These are phyloP conservation scores for Istiophorus platypterus DNA, from an alignment of 2,113 vertebrate genomes.

Conservation along the genomic window DNA sequence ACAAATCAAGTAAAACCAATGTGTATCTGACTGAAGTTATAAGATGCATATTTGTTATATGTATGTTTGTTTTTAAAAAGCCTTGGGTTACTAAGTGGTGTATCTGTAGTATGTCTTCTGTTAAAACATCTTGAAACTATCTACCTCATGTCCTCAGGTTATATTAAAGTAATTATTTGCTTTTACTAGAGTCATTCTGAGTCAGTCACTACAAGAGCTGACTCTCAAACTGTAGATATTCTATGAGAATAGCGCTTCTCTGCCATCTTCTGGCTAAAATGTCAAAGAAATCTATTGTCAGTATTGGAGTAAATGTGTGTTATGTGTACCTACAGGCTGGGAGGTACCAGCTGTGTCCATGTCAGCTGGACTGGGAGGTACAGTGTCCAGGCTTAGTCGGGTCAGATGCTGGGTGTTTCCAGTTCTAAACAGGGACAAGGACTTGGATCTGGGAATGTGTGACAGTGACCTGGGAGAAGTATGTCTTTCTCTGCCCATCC, in stretches of 20 bases:
- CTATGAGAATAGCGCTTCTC: too few relatives aligned
- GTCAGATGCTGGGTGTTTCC: constrained; percentile 42
- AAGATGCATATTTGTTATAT: too few relatives aligned
- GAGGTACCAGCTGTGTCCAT: background rate
- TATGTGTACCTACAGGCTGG: constrained; percentile 26
- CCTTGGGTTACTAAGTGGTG: background rate
- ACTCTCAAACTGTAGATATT: background rate
- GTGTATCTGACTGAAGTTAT: too few relatives aligned
- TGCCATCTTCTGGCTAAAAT: constrained; percentile 51
- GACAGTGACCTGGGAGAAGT: background rate
- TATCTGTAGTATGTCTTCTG: background rate
- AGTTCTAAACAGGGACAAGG: constrained; percentile 65
- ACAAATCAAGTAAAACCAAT: too few relatives aligned
- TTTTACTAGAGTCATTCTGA: background rate
- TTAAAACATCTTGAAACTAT: background rate
- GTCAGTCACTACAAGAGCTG: background rate
- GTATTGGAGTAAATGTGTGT: background rate
- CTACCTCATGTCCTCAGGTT: background rate
- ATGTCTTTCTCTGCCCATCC: background rate
- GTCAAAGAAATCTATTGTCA: background rate
- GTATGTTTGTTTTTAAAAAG: too few relatives aligned
- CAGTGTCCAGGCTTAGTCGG: constrained; percentile 48
- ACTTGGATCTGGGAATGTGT: constrained; percentile 36
- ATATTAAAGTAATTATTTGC: background rate
- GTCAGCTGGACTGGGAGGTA: background rate